Conservation (phyloP, 2,113 vertebrate genomes). For the Myodes glareolus region DNA sequence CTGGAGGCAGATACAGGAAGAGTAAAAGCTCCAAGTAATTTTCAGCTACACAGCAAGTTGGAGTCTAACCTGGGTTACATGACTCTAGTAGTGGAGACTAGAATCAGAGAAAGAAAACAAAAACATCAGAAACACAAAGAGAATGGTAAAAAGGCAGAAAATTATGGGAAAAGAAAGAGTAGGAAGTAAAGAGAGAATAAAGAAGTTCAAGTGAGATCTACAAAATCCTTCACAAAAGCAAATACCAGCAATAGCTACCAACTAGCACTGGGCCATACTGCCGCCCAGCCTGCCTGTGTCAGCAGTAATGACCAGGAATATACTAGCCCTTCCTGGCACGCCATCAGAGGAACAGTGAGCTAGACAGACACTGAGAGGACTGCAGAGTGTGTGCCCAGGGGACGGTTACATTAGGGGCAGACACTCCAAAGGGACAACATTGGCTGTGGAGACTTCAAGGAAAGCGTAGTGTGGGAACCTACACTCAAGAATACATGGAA, state of each 20-base stretch:
- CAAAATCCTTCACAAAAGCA: neutral
- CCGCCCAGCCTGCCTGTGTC: neutral
- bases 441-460: neutral
- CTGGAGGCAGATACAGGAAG: neutral
- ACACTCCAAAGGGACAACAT: neutral
- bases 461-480: neutral
- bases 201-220: neutral
- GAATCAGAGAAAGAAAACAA: neutral
- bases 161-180: neutral
- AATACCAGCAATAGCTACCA: neutral
- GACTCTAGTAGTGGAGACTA: neutral
- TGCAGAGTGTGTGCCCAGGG: neutral
- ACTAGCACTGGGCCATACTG: too few species aligned
- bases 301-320: neutral
- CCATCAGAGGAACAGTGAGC: neutral
- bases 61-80: neutral
- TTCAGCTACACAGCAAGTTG: neutral
- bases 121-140: neutral
- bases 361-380: neutral
- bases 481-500: neutral
- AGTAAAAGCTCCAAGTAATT: neutral
- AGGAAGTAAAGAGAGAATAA: neutral
- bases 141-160: neutral
- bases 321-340: too few species aligned
- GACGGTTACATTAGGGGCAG: too few species aligned